Evolutionary conservation across 2,888 invertebrate genomes (phyloP), one percentile per base, ranked within the genome.

Genomic region (Cetonia aurata): DNA sequence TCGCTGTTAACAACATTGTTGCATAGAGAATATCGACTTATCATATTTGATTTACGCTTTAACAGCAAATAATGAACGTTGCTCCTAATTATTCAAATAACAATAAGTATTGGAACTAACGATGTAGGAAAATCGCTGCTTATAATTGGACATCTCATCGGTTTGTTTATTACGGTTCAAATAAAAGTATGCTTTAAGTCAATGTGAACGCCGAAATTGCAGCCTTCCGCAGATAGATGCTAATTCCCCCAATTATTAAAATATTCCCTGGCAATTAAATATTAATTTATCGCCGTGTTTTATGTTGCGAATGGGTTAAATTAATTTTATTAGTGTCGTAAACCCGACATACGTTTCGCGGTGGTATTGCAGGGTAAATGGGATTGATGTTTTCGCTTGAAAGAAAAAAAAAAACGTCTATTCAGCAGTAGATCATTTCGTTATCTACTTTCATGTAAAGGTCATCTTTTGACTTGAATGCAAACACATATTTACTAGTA

Each of bases 371-470:
- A 25, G 25, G 25, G 25, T 4, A 25, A 3, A 1, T 25, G n/a
- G n/a, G n/a, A n/a, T n/a, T n/a, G n/a, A n/a, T n/a, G n/a, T 25
- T 25, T 25, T 25, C 4, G 25, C 25, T 4, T 3, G 25, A 25
- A 25, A 25, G 4, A 25, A n/a, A 25, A 25, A 25, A 60, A 60
- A 48, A 60, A 60, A 48, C 33, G 55, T 55, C 56, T 56, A 55
- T 46, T 69, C 69, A 52, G 59, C 53, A 53, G 60, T 69, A 62
- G 69, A 69, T 53, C 46, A 69, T 62, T 59, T 60, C 13, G 62
- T 69, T 69, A 69, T 69, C 69, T 69, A 69, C 60, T 52, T 69
- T 69, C 62, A 60, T 53, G 69, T 44, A 69, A 60, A 69, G 69
- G 69, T 69, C 69, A 69, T 69, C 69, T 69, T 69, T 42, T 31